Base-by-base conservation (phyloP, 2,888 invertebrate genomes). In the Pheosia gnoma region DNA sequence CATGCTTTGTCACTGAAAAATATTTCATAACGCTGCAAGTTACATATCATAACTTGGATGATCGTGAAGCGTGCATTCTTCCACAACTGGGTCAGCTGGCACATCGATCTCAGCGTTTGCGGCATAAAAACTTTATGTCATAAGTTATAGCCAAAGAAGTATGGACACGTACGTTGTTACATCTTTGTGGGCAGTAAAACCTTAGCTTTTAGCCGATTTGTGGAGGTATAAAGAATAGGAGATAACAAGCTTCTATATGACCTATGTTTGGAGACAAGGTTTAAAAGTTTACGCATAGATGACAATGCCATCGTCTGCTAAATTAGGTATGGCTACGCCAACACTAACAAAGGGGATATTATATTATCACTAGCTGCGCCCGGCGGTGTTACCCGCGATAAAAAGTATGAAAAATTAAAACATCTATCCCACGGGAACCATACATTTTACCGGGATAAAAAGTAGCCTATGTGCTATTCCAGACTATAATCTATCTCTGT, bases 31-130 rank as follows among this genome's bases (percentile, higher is more conserved):
- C n/a, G 39, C 5, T 51, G 51, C 51, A 39, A 39, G 47, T 47
- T 71, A 68, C 65, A 64, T 60, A 56, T 56, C 45, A 38, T 45
- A 62, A 64, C 62, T 64, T 61, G 55, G 59, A 65, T 41, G 58
- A 62, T 58, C 60, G 63, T 60, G 43, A 45, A 38, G 66, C 78
- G 68, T 79, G 81, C 81, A 84, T 82, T 81, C 79, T 82, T 75
- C 58, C 38, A 62, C 59, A 88, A 84, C 71, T 86, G 68, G 86
- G 85, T 84, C 86, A 82, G 66, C 72, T 65, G 63, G 69, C 65
- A 72, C 85, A 83, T 85, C 79, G 87, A 88, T 85, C 80, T 81
- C 73, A 68, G 76, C 68, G 65, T 61, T 63, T 58, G 39, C 51
- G 62, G 39, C 67, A 71, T 74, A 74, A 70, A 70, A 72, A 72